These are phyloP conservation scores for Himalopsyche kuldschensis DNA, from an alignment of 2,888 invertebrate species.

Conservation along the genomic window DNA sequence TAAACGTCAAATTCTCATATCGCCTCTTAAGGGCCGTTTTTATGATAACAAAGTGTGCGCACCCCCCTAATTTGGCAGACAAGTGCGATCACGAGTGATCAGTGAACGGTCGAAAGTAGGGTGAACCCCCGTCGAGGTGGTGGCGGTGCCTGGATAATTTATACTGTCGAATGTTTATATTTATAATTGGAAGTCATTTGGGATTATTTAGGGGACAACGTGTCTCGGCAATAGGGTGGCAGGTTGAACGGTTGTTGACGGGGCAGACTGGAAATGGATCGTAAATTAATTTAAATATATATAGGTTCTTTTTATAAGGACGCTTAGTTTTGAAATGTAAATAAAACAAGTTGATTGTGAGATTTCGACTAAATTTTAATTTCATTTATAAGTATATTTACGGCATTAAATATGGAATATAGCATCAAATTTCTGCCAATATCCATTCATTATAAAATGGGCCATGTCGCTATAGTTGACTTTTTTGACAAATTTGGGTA, in stretches of 20 bases:
- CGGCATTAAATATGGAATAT: too few species aligned
- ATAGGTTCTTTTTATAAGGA: too few species aligned
- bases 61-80: not conserved
- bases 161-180: conserved; percentile 21
- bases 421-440: too few species aligned
- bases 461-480: too few species aligned
- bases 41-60: not conserved
- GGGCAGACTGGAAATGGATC: not conserved
- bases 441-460: too few species aligned
- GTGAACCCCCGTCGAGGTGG: not conserved
- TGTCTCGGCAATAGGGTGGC: not conserved
- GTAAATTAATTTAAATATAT: too few species aligned
- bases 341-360: too few species aligned
- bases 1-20: not conserved
- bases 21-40: not conserved
- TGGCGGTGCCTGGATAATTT: conserved; percentile 5
- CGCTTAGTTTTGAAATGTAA: too few species aligned
- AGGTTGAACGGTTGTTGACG: not conserved
- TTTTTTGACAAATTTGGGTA: too few species aligned
- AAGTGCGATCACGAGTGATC: not conserved
- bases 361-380: too few species aligned
- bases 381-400: too few species aligned
- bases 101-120: not conserved
- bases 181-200: conserved; percentile 27
- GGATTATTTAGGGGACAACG: conserved; percentile 15